Base-by-base conservation (phyloP, 2,797 vertebrate species). In the Xyrichtys novacula region DNA sequence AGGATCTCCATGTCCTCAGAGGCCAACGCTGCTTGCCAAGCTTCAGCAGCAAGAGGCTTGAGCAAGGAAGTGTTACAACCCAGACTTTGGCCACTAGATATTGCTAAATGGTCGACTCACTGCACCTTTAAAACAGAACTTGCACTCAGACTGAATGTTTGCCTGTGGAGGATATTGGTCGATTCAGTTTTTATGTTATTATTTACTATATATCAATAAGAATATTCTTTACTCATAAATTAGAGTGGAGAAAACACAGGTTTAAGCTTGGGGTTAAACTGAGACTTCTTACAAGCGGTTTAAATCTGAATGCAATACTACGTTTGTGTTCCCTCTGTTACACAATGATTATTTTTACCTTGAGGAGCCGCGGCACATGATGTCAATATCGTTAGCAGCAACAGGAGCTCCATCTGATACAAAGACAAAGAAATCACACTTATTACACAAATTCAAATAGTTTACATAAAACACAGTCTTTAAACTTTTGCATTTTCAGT, bases 391-490 rank as follows among this genome's bases (percentile, higher is more conserved):
- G 57, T 2, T 49, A 79, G 3, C 16, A 78, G 2, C 31, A 72
- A 25, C 22, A 88, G 40, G 32, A 66, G 12, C 28, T 32, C 61
- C 88, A 90, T 90, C 87, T 91, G 50, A 67, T 4, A 26, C 7
- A 65, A 67, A 50, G n/a, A 71, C 16, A 74, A 66, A 22, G n/a
- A n/a, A n/a, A n/a, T n/a, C n/a, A n/a, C n/a, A n/a, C n/a, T n/a
- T n/a, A 14, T 1, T 54, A 56, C 3, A 50, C 2, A 38, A 42
- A 7, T 15, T 32, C 2, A 23, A 20, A 6, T 19, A 2, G 7
- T 19, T 22, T 6, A 10, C 25, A 12, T 17, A 14, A 7, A 22
- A 7, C 15, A 47, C 2, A 48, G 14, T 48, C 0, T 11, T 43
- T n/a, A 5, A 2, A 6, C 32, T 1, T 2, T 38, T 10, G 2